Evolutionary conservation across 2,888 invertebrate species (phyloP).

Genomic region (Ashinkailepas kermadecensis): DNA sequence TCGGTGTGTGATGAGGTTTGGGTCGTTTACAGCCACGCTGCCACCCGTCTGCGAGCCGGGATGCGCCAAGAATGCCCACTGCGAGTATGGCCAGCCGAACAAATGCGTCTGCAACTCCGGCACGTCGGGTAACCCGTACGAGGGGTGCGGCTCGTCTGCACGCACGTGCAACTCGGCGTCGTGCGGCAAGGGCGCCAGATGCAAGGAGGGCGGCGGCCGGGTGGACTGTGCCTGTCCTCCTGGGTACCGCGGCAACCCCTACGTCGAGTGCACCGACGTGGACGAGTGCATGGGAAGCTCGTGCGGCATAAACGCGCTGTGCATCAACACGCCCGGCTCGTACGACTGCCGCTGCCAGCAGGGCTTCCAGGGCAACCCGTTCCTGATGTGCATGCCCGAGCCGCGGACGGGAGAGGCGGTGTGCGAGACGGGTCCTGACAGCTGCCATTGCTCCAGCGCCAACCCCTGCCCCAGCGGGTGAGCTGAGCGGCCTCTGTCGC

Average conservation of each 20-base stretch:
- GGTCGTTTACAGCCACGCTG: conserved; percentile 55
- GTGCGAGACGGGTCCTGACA: conserved; percentile 59
- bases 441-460: conserved; percentile 62
- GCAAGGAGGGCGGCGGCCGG: conserved; percentile 60
- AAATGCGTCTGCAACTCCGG: conserved; percentile 74
- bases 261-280: conserved; percentile 56
- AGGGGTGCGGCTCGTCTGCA: conserved; percentile 59
- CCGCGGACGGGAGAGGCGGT: conserved; percentile 39
- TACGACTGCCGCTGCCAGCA: conserved; percentile 84
- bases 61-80: conserved; percentile 77
- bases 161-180: conserved; percentile 61
- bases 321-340: conserved; percentile 80
- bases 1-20: neutral
- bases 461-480: conserved; percentile 65
- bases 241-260: conserved; percentile 80
- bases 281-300: conserved; percentile 42
- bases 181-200: conserved; percentile 72
- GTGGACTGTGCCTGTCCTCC: conserved; percentile 74
- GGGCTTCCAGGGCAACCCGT: conserved; percentile 75
- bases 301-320: conserved; percentile 61
- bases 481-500: conserved; percentile 24
- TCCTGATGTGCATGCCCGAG: conserved; percentile 62
- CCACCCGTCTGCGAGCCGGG: conserved; percentile 69
- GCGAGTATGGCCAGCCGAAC: conserved; percentile 57
- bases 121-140: conserved; percentile 79